These are phyloP conservation scores for Erebia ligea DNA, from an alignment of 2,888 invertebrate genomes.

Conservation along the genomic window DNA sequence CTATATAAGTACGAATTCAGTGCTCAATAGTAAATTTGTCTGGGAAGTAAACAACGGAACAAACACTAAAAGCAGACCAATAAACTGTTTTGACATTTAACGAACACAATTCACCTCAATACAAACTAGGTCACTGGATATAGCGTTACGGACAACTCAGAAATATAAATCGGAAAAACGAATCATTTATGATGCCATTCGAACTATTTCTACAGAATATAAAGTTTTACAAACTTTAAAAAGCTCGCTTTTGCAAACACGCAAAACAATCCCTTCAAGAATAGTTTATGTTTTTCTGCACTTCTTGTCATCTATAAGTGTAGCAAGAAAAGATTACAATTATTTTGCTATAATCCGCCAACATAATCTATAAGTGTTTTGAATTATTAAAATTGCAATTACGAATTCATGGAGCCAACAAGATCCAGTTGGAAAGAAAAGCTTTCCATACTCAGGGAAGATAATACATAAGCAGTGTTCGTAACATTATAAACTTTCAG, in stretches of 20 bases:
- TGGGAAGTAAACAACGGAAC: constrained; percentile 3
- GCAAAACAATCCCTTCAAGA: background rate
- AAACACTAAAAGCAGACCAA: constrained; percentile 4
- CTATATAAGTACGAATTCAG: background rate
- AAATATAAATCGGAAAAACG: constrained; percentile 12
- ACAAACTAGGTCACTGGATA: constrained; percentile 15
- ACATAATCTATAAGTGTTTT: too few relatives aligned
- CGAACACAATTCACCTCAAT: constrained; percentile 16
- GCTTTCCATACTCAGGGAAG: background rate
- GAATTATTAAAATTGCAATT: background rate
- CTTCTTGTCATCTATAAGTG: background rate
- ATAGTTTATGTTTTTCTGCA: too few relatives aligned
- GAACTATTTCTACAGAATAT: background rate
- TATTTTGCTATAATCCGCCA: too few relatives aligned
- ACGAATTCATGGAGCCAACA: background rate
- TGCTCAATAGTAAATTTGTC: constrained; percentile 1
- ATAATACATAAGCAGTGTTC: background rate
- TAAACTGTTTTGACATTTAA: constrained; percentile 17
- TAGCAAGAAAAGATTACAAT: too few relatives aligned
- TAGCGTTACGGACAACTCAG: constrained; percentile 4
- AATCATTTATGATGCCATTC: background rate
- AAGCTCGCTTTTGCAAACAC: background rate
- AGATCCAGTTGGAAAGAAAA: background rate
- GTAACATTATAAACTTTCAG: background rate
- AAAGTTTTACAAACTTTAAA: constrained; percentile 6